These are phyloP conservation scores for Numida meleagris DNA, from an alignment of 2,113 vertebrate genomes.

Conservation along the genomic window DNA sequence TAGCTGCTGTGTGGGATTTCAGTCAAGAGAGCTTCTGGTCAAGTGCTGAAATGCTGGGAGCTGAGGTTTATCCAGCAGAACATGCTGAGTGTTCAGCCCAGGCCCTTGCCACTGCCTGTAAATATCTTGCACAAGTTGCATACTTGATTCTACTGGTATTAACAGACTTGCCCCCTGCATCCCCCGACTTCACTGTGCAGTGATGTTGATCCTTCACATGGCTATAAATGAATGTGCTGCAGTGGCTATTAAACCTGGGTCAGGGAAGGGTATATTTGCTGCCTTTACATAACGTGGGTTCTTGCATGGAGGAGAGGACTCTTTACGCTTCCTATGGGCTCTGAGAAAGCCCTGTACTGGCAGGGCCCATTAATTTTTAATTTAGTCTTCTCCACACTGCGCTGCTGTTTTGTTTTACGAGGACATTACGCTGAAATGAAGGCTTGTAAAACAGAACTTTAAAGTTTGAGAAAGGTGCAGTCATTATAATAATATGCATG, in stretches of 20 bases:
- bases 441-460: slow-evolving; percentile 70
- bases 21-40: background rate
- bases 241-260: background rate
- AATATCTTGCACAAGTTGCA: background rate
- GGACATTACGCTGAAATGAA: slow-evolving; percentile 60
- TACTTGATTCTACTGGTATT: background rate
- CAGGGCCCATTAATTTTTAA: slow-evolving; percentile 77
- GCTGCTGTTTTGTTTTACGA: slow-evolving; percentile 69
- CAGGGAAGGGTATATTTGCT: background rate
- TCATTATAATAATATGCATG: slow-evolving; percentile 10
- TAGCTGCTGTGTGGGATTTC: background rate
- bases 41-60: background rate
- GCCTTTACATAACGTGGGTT: background rate
- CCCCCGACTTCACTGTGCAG: background rate
- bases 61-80: background rate
- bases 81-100: background rate
- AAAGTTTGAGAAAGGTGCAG: slow-evolving; percentile 28
- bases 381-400: slow-evolving; percentile 67
- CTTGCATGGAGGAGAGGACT: background rate
- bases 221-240: background rate
- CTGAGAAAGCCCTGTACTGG: slow-evolving; percentile 18
- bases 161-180: background rate
- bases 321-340: slow-evolving; percentile 2
- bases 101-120: background rate
- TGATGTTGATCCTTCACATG: background rate